Evolutionary conservation across 2,888 invertebrate species (phyloP), one percentile per base, ranked within the genome.

Genomic region (Glyphotaelius pellucidus): DNA sequence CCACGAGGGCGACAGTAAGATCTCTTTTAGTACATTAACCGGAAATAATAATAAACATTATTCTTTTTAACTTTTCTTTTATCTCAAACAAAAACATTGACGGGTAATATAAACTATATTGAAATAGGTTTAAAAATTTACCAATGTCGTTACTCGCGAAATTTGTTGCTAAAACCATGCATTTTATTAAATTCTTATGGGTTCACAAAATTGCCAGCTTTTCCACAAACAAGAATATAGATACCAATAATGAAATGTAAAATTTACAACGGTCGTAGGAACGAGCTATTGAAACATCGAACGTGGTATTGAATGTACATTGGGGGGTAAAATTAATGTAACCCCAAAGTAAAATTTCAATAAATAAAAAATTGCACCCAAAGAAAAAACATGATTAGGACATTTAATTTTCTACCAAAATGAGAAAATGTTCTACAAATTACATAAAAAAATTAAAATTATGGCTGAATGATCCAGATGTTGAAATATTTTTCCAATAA

Each of bases 221-320:
- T 83, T 83, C 25, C 25, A 38, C 83, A 83, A 83, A 83, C 35
- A 83, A 83, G 83, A 25, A 83, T 83, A 35, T 83, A 35, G 35
- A 83, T 25, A 25, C 25, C 12, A 32, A 32, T 35, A 83, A 83
- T 83, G 38, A 83, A 83, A 83, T 32, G 38, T 35, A 32, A 83
- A 83, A 83, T 83, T 83, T 83, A 83, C 83, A 32, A 83, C 35
- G 83, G 19, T 83, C 35, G 83, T 83, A 83, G 83, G 83, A 38
- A 83, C 35, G 38, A 83, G 25, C 83, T 83, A 83, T 83, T 83
- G 83, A 83, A 83, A 83, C 83, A 83, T 83, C 83, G 83, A 83
- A 83, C 35, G 83, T 83, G 83, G 35, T 35, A 83, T 83, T 35
- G 35, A 83, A 83, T 83, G 15, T 83, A 83, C 83, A 83, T 2